Conservation (phyloP, 2,888 invertebrate genomes). For the Lepidochrysops patricia region DNA sequence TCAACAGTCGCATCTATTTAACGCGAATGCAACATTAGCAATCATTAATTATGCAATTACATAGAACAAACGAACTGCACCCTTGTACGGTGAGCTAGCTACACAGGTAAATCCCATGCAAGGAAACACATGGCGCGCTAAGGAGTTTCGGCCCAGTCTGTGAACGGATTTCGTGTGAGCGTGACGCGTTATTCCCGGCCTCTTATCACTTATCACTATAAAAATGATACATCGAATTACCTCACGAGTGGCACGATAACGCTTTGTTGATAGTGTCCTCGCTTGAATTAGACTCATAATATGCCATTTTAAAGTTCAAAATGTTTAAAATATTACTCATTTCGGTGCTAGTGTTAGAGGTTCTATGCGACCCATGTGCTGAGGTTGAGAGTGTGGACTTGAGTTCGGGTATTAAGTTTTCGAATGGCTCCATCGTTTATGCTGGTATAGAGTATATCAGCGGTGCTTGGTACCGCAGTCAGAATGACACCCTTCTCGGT, state of each 20-base stretch:
- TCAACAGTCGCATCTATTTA: neutral
- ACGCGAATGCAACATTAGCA: neutral
- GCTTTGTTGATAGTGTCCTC: constrained; percentile 29
- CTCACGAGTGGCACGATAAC: constrained; percentile 52
- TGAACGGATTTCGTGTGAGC: constrained; percentile 22
- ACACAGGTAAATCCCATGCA: neutral
- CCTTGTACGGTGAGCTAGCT: neutral
- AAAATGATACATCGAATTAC: constrained; percentile 63
- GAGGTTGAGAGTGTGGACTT: constrained; percentile 50
- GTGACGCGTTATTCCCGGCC: constrained; percentile 28
- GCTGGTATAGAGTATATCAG: constrained; percentile 43
- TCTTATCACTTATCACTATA: constrained; percentile 55
- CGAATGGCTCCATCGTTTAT: constrained; percentile 44
- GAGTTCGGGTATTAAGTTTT: constrained; percentile 35
- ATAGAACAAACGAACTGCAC: neutral
- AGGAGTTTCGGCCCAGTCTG: constrained; percentile 28
- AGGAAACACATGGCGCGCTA: neutral
- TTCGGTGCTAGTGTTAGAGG: constrained; percentile 20
- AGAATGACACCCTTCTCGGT: constrained; percentile 36
- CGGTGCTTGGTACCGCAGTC: constrained; percentile 44
- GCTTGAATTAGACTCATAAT: constrained; percentile 12
- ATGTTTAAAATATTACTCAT: constrained; percentile 34
- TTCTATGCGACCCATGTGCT: constrained; percentile 35
- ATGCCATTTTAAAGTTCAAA: constrained; percentile 16
- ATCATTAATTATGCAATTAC: neutral